Base-by-base conservation (phyloP, 2,113 vertebrate species). In the Catagonus wagneri region DNA sequence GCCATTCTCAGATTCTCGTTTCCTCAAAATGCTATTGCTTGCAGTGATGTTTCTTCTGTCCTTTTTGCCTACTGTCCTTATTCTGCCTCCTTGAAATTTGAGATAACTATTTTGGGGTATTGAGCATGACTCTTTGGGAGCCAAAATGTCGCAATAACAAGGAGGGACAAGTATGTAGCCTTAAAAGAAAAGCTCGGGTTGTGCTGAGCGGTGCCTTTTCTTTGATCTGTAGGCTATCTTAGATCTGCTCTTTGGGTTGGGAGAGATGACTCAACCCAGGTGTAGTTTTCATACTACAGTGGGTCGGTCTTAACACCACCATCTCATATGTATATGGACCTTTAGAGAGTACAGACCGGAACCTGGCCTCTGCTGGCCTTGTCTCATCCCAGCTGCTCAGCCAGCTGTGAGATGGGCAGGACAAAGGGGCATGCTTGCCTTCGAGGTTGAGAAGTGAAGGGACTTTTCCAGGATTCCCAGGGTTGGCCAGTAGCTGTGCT, bases 61-160 rank as follows among this genome's bases (percentile, higher is more conserved):
- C 19, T 66, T 87, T 79, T 91, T 91, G 12, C 50, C 39, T 79
- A 16, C 27, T 25, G 39, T 56, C 36, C 32, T 50, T 58, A 78
- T 68, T 95, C 36, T 75, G 65, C n/a, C 20, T 34, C 36, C 69
- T 95, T 80, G 60, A 80, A 79, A 93, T 72, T 27, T 84, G 76
- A 74, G 58, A 50, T 50, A 50, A 29, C 12, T 15, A 8, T 68
- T 86, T 54, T 32, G 2, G 61, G 75, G 17, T 72, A 61, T 7
- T 83, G 63, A 90, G 9, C 27, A 54, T 87, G 68, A 72, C 36
- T 76, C n/a, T 78, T 72, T 50, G 56, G 72, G 66, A 84, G 20
- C 12, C 22, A 58, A 80, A 50, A 74, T 2, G 1, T 23, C 27
- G 32, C 63, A 74, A 12, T 81, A 65, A 83, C 34, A 81, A 89